A percentile compares a stretch with the other conserved stretches of the same genome.
Conservation (phyloP, 2,888 invertebrate genomes). For the Carcina quercana region DNA sequence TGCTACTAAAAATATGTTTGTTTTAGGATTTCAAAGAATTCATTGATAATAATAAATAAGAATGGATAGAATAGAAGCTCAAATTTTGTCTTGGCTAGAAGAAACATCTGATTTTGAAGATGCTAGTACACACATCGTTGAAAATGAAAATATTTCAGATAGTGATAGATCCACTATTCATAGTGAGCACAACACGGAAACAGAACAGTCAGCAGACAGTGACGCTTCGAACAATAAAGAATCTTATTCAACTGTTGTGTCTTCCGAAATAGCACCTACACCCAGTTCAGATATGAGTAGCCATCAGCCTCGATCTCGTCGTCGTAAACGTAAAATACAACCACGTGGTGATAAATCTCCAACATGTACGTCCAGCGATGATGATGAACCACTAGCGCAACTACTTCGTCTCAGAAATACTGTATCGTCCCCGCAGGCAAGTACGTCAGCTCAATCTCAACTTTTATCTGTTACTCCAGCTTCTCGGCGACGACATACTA, state of each 20-base stretch:
- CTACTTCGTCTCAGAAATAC: too few relatives aligned
- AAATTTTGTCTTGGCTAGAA: constrained; percentile 9
- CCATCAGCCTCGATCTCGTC: constrained; percentile 3
- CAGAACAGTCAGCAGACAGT: constrained; percentile 2
- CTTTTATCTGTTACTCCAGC: too few relatives aligned
- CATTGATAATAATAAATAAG: too few relatives aligned
- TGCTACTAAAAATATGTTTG: constrained; percentile 5
- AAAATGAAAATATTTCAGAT: constrained; percentile 4
- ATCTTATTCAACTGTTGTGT: background rate
- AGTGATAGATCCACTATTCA: constrained; percentile 5
- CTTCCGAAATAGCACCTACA: too few relatives aligned
- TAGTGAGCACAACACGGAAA: constrained; percentile 5
- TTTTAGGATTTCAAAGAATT: too few relatives aligned
- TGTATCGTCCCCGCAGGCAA: too few relatives aligned
- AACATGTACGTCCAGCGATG: constrained; percentile 8
- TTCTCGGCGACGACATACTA: constrained; percentile 9
- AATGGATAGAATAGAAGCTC: constrained; percentile 6
- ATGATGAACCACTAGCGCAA: constrained; percentile 10
- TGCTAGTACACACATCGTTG: constrained; percentile 5
- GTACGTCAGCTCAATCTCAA: too few relatives aligned
- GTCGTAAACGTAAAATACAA: constrained; percentile 4
- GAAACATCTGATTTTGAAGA: constrained; percentile 4
- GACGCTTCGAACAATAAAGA: too few relatives aligned
- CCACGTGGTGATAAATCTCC: constrained; percentile 9
- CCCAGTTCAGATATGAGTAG: too few relatives aligned